Conservation (phyloP, 2,888 invertebrate species). For the Pyrochroa serraticornis region DNA sequence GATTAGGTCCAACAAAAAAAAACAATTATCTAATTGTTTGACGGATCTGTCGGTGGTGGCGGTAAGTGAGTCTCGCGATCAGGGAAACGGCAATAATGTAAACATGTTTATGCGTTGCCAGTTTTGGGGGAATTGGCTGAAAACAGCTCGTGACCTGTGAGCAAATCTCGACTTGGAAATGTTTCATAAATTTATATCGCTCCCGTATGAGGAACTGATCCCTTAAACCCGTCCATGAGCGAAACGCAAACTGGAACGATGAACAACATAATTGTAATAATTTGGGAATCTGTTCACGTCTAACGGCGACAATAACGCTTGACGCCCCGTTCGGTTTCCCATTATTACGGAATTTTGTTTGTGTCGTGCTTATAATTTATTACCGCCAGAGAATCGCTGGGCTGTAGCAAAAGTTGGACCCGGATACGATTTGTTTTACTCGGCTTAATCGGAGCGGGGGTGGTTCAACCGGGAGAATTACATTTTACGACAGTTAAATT, state of each 20-base stretch:
- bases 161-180: constrained; percentile 30
- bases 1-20: constrained; percentile 10
- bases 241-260: constrained; percentile 8
- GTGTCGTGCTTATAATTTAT: no score
- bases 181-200: constrained; percentile 46
- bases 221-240: constrained; percentile 31
- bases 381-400: no score
- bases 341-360: no score
- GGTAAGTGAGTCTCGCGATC: background rate
- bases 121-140: constrained; percentile 12
- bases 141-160: constrained; percentile 18
- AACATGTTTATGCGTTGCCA: constrained; percentile 18
- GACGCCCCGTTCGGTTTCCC: no score
- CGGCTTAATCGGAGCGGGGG: no score
- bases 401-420: no score
- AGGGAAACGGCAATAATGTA: constrained; percentile 13
- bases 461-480: no score
- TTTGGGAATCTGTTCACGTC: constrained; percentile 15
- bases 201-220: constrained; percentile 38
- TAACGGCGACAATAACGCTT: no score
- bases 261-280: constrained; percentile 20
- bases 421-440: no score
- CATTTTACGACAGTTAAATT: no score
- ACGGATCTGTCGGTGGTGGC: no score
- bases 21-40: no score